These are phyloP conservation scores for Tyrophagus putrescentiae DNA, from an alignment of 1,140 invertebrate genomes.

Conservation along the genomic window DNA sequence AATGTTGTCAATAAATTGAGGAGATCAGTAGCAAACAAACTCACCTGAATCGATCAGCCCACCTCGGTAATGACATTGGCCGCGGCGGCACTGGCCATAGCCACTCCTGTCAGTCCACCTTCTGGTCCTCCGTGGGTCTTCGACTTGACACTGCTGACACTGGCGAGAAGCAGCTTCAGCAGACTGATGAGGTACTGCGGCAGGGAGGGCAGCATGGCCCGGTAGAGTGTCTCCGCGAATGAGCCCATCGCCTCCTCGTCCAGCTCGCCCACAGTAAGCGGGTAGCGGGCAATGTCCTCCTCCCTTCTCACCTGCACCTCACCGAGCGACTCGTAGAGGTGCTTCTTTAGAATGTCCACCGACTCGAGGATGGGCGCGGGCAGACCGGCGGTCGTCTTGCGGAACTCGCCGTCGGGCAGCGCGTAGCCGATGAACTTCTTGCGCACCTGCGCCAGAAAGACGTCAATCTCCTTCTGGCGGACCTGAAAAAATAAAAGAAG, in stretches of 20 bases:
- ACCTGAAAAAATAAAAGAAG: too few relatives aligned
- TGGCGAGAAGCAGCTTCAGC: conserved; percentile 88
- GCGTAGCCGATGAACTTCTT: conserved; percentile 90
- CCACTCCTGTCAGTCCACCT: conserved; percentile 37
- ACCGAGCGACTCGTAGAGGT: conserved; percentile 38
- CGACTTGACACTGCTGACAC: conserved; percentile 89
- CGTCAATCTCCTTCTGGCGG: conserved; percentile 76
- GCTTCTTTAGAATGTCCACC: conserved; percentile 66
- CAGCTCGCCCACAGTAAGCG: conserved; percentile 32
- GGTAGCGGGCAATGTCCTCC: conserved; percentile 39
- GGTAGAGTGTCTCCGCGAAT: conserved; percentile 72
- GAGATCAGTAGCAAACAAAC: too few relatives aligned
- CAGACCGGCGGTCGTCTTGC: conserved; percentile 71
- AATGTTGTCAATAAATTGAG: too few relatives aligned
- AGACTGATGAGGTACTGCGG: conserved; percentile 94
- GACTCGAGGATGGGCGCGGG: conserved; percentile 90
- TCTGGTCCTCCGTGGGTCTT: too few relatives aligned
- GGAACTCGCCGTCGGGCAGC: conserved; percentile 48
- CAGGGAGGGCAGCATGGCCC: conserved; percentile 75
- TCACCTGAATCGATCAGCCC: too few relatives aligned
- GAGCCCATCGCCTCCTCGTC: conserved; percentile 29
- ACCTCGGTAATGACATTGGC: conserved; percentile 8
- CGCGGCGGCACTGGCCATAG: neutral
- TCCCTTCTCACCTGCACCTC: conserved; percentile 41
- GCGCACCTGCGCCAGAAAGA: conserved; percentile 74